These are phyloP conservation scores for Drosophila bipectinata DNA, from an alignment of 1,140 invertebrate genomes.

Conservation along the genomic window DNA sequence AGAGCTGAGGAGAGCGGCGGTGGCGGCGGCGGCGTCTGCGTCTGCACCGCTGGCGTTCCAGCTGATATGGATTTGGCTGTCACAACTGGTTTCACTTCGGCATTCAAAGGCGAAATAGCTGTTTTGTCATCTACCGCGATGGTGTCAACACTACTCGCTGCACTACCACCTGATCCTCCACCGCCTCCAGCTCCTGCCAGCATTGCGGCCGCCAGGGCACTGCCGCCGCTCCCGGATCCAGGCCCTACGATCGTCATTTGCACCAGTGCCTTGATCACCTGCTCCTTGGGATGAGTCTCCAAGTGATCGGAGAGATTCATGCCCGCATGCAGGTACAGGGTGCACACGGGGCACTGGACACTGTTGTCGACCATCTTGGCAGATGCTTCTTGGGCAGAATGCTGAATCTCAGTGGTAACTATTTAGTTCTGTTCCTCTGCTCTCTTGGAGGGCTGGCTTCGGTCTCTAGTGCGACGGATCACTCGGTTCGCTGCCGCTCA, in stretches of 20 bases:
- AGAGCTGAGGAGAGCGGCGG: constrained; percentile 8
- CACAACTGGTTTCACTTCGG: constrained; percentile 64
- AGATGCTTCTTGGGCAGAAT: neutral
- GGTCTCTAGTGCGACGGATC: constrained; percentile 17
- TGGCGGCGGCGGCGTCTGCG: constrained; percentile 1
- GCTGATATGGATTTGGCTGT: constrained; percentile 34
- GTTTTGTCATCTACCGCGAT: constrained; percentile 22
- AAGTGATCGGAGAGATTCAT: constrained; percentile 91
- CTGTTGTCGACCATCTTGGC: constrained; percentile 85
- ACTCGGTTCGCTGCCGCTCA: constrained; percentile 34
- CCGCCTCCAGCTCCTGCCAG: constrained; percentile 34
- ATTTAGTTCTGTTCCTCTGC: constrained; percentile 6
- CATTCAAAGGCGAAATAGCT: neutral
- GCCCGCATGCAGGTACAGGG: constrained; percentile 91
- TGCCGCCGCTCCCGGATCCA: constrained; percentile 43
- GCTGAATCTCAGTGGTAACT: constrained; percentile 16
- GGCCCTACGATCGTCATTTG: constrained; percentile 81
- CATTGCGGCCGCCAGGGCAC: constrained; percentile 57
- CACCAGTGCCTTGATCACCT: constrained; percentile 92
- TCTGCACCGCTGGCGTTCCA: neutral
- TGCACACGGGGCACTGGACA: constrained; percentile 91
- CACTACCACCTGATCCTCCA: neutral
- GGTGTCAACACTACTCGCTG: neutral
- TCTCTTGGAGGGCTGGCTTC: constrained; percentile 6
- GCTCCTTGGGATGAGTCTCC: constrained; percentile 93